Evolutionary conservation across 2,797 vertebrate species (phyloP), one percentile per base, ranked within the genome.

Genomic region (Acanthurus lineatus): DNA sequence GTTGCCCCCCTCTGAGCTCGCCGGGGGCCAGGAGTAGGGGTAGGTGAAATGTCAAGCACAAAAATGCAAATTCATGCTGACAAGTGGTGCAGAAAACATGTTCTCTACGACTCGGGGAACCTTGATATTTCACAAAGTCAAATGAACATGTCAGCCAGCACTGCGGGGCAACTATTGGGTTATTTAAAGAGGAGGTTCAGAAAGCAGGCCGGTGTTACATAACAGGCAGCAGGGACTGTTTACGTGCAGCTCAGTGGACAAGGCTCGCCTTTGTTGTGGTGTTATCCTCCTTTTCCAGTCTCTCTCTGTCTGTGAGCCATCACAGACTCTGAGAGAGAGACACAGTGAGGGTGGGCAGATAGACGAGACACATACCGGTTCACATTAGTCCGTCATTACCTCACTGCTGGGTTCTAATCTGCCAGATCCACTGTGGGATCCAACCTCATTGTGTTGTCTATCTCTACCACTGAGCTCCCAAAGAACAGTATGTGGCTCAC

Each of bases 71-170:
- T 92, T 77, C 76, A 83, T 81, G 82, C 81, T 94, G 95, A 95
- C 95, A 95, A 90, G 86, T 83, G 73, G 87, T 77, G 91, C 89
- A 89, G 91, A 93, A 94, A 94, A 89, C 93, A 94, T 94, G 93
- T 92, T 94, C 91, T 91, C 80, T 86, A 81, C 87, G 74, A 94
- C 94, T 94, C 72, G 52, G 87, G 91, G 90, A 95, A 90, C 94
- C 89, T 93, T 94, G 93, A 93, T 94, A 94, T 95, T 95, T 95
- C 91, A 91, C 92, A 94, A 95, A 95, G 95, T 95, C 93, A 95
- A 94, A 93, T 84, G 85, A 95, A 91, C 93, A 91, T 90, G 87
- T 90, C 92, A 87, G 90, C 84, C 87, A 69, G 65, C 80, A 82
- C 86, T 81, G 86, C 83, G 65, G 92, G 90, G 88, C 85, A 89